Base-by-base conservation (phyloP, 2,888 invertebrate genomes). In the Caenorhabditis macrosperma region DNA sequence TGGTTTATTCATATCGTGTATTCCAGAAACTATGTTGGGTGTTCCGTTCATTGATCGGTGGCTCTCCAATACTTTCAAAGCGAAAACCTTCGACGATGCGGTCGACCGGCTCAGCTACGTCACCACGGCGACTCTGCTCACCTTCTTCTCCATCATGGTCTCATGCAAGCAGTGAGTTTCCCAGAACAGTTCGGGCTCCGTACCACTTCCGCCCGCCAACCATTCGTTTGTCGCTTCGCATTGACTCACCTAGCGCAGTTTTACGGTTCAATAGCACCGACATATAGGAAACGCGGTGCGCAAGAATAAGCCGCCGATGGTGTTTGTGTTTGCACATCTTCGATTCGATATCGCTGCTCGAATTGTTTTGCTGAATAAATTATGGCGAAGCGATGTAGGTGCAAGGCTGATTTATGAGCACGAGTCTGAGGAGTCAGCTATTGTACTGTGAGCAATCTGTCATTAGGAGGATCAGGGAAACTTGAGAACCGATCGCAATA, bases 61-160 rank as follows among this genome's bases (percentile, higher is more conserved):
- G 59, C 79, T 89, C 54, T 80, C 78, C 41, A 82, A 85, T 67
- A 83, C 83, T 83, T 89, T 89, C 74, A 86, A 85, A 78, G 85
- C 88, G 20, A 87, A 88, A 61, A 79, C 82, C 2, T 88, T 88
- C 57, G 89, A 89, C 61, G 89, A 89, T 74, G 86, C 88, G 20
- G 85, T 89, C 41, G 89, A 89, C 69, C 82, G 89, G 38, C 80
- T 90, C 17, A 89, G 88, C 79, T 89, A 89, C 78, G 89, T 88
- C 66, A 81, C 86, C 38, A 89, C 89, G 1, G 79, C 89, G 3
- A 86, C 87, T n/a, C 55, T 90, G 10, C 82, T 89, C 33, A 76
- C 86, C 17, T 90, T 89, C 81, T 89, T 89, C 83, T 87, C 89
- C n/a, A 79, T 89, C 20, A 88, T 90, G 89, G 89, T 90, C 41